Percentiles rank a stretch among this genome's conserved stretches.
These are phyloP conservation scores for Saimiri boliviensis DNA, from an alignment of 2,113 vertebrate genomes.

Conservation along the genomic window DNA sequence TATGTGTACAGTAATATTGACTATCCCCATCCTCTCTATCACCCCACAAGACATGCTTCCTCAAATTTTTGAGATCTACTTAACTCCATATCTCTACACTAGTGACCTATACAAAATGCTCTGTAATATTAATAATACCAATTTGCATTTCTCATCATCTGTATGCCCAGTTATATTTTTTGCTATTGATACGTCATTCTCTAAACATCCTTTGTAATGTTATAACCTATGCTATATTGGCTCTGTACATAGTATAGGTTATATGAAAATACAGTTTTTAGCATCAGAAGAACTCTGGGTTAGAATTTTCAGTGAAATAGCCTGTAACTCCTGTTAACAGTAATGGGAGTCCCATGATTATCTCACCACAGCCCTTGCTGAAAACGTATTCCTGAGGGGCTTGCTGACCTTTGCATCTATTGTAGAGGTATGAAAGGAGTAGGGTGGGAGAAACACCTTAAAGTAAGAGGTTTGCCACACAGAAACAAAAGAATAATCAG, in stretches of 20 bases:
- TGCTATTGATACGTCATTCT: conserved; percentile 10
- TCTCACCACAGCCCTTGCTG: conserved; percentile 25
- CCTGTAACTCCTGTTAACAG: not conserved
- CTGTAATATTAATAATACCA: not conserved
- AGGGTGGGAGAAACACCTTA: conserved; percentile 33
- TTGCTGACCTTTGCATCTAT: conserved; percentile 50
- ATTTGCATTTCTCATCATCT: not conserved
- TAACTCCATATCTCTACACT: conserved; percentile 2
- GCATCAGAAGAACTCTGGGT: not conserved
- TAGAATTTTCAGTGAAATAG: conserved; percentile 45
- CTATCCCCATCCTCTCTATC: not conserved
- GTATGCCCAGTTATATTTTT: not conserved
- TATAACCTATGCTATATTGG: not conserved
- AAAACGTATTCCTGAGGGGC: conserved; percentile 23
- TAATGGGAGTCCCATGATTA: not conserved
- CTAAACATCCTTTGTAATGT: not conserved
- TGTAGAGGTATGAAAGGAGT: conserved; percentile 12
- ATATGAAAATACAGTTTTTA: conserved; percentile 34
- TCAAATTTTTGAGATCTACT: conserved; percentile 9
- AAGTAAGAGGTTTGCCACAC: conserved; percentile 48
- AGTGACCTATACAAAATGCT: not conserved
- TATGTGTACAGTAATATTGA: not conserved
- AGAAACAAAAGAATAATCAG: conserved; percentile 60
- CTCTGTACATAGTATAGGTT: not conserved
- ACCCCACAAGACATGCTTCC: not conserved